Evolutionary conservation across 1,140 invertebrate species (phyloP).

Genomic region (Anastrepha ludens): DNA sequence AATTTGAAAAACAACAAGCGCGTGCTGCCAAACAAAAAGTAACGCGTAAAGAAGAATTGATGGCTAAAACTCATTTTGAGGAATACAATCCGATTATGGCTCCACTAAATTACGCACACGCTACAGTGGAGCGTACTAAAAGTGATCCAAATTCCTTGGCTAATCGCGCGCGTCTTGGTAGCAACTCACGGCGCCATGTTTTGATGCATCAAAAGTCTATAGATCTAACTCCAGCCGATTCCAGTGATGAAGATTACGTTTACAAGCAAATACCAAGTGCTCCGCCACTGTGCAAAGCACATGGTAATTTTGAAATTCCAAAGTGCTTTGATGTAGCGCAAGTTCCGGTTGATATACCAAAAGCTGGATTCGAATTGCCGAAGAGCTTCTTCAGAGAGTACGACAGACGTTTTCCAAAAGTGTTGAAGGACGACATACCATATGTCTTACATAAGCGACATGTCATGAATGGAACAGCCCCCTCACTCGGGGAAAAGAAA

Average conservation of each 20-base stretch:
- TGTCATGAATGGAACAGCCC: constrained; percentile 87
- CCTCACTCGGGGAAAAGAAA: constrained; percentile 76
- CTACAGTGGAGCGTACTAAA: constrained; percentile 87
- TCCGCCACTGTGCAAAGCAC: constrained; percentile 80
- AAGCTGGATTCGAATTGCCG: constrained; percentile 77
- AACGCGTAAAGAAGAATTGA: constrained; percentile 78
- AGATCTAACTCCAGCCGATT: constrained; percentile 87
- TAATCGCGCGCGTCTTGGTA: constrained; percentile 81
- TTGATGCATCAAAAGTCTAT: constrained; percentile 92
- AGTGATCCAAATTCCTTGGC: constrained; percentile 87
- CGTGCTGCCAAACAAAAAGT: constrained; percentile 75
- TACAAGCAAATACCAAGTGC: constrained; percentile 83
- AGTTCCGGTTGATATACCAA: constrained; percentile 73
- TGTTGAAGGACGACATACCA: constrained; percentile 80
- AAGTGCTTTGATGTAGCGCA: constrained; percentile 74
- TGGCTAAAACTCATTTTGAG: constrained; percentile 80
- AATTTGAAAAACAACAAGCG: constrained; percentile 77
- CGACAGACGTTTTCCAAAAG: constrained; percentile 74
- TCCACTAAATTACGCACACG: constrained; percentile 76
- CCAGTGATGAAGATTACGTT: constrained; percentile 85
- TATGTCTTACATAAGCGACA: constrained; percentile 88
- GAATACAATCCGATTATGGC: constrained; percentile 77
- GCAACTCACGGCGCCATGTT: constrained; percentile 82
- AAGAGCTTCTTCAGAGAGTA: constrained; percentile 79
- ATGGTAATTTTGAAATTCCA: constrained; percentile 81